A percentile compares a stretch with the other conserved stretches of the same genome.
Evolutionary conservation across 1,140 invertebrate species (phyloP).

Genomic region (Ericerus pela): DNA sequence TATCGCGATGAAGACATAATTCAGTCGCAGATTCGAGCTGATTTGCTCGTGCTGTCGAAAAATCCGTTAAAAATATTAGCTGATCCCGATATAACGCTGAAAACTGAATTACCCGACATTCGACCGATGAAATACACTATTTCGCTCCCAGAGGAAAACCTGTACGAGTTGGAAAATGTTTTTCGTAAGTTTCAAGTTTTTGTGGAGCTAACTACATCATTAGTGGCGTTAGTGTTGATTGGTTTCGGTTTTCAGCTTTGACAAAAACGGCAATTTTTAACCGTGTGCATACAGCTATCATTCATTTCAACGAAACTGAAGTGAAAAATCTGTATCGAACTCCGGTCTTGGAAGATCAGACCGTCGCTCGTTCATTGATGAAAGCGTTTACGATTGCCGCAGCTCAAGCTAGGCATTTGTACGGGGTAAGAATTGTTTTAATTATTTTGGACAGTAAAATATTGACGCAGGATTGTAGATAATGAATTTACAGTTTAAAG

Average conservation of each 20-base stretch:
- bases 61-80: constrained; percentile 41
- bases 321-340: constrained; percentile 52
- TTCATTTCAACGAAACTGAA: constrained; percentile 43
- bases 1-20: constrained; percentile 27
- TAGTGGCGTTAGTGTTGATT: not conserved
- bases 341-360: constrained; percentile 45
- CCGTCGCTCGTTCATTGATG: constrained; percentile 46
- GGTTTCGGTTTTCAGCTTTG: not conserved
- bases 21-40: constrained; percentile 43
- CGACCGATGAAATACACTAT: constrained; percentile 52
- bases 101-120: constrained; percentile 50
- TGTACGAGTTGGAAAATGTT: constrained; percentile 42
- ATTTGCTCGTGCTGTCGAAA: constrained; percentile 47
- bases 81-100: constrained; percentile 28
- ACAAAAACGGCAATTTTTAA: not conserved
- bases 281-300: constrained; percentile 49
- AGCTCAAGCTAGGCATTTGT: constrained; percentile 49
- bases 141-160: constrained; percentile 44
- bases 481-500: too few species aligned
- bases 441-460: too few species aligned
- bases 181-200: constrained; percentile 47
- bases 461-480: too few species aligned
- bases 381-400: constrained; percentile 55
- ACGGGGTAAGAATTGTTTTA: constrained; percentile 41
- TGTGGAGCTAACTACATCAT: not conserved